These are phyloP conservation scores for Microcebus griseorufus DNA, from an alignment of 2,113 vertebrate species.

Conservation along the genomic window DNA sequence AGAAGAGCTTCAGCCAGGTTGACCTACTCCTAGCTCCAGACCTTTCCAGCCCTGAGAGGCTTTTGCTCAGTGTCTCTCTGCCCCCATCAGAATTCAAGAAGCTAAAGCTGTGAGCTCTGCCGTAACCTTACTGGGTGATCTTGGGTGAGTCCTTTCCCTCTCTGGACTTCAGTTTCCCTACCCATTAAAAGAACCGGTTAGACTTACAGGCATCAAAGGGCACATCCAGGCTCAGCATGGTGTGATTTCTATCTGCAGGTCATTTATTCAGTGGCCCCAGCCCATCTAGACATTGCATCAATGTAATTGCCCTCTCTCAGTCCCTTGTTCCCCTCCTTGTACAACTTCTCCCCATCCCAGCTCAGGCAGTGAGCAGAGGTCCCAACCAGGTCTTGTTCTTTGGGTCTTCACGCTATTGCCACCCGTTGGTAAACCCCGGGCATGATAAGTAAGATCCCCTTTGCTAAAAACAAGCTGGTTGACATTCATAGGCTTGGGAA, in stretches of 20 bases:
- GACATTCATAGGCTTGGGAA: conserved; percentile 15
- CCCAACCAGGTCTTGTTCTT: neutral
- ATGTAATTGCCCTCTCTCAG: neutral
- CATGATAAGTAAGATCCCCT: neutral
- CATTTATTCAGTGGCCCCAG: neutral
- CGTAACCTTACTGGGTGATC: neutral
- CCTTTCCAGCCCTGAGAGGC: neutral
- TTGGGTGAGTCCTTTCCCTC: neutral
- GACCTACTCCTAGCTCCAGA: neutral
- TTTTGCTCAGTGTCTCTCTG: neutral
- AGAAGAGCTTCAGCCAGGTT: neutral
- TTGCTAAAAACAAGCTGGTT: neutral
- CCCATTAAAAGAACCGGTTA: neutral
- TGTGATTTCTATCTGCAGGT: neutral
- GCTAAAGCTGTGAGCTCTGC: neutral
- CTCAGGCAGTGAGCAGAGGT: neutral
- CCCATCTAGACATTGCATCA: neutral
- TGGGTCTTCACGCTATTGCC: rapidly evolving
- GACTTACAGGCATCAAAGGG: rapidly evolving
- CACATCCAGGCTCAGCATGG: neutral
- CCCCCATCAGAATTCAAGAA: neutral
- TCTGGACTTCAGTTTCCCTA: neutral
- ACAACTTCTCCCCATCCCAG: neutral
- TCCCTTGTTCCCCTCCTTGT: neutral
- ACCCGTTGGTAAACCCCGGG: neutral